These are phyloP conservation scores for Drosophila guanche DNA, from an alignment of 1,140 invertebrate species.

Conservation along the genomic window DNA sequence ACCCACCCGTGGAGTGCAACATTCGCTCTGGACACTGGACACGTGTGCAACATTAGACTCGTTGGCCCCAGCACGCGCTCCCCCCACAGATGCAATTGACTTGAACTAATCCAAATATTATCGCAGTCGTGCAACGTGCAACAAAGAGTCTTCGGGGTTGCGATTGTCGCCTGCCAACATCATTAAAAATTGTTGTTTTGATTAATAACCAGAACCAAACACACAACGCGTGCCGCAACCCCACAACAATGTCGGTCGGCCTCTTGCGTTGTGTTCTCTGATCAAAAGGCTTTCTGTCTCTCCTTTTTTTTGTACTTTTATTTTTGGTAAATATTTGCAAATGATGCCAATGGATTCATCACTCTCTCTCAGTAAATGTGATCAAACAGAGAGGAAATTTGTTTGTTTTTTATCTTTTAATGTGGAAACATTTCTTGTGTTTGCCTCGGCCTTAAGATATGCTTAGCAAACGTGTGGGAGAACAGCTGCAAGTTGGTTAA, in stretches of 20 bases:
- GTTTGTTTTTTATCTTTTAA: constrained; percentile 15
- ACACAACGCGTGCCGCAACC: constrained; percentile 32
- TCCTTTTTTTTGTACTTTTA: constrained; percentile 2
- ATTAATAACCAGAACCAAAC: constrained; percentile 68
- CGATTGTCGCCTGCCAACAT: constrained; percentile 67
- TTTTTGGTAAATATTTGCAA: constrained; percentile 71
- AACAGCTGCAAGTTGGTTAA: constrained; percentile 50
- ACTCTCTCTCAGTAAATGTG: constrained; percentile 38
- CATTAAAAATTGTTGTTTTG: constrained; percentile 78
- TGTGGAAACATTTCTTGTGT: constrained; percentile 34
- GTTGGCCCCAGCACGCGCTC: constrained; percentile 65
- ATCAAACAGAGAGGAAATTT: constrained; percentile 30
- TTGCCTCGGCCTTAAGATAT: constrained; percentile 41
- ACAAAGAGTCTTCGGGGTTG: constrained; percentile 24
- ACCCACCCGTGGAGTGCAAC: constrained; percentile 52
- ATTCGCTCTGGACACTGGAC: constrained; percentile 26
- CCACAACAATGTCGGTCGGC: constrained; percentile 15
- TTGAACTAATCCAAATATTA: constrained; percentile 82
- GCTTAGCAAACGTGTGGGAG: constrained; percentile 36
- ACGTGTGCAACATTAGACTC: constrained; percentile 80
- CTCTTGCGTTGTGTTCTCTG: constrained; percentile 50
- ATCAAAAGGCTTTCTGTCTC: constrained; percentile 33
- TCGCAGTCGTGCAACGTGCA: constrained; percentile 66
- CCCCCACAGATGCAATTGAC: constrained; percentile 74
- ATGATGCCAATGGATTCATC: constrained; percentile 52